Percentiles rank a stretch among this genome's conserved stretches.
phyloP scores from a whole-genome alignment of 2,797 vertebrate species.

The Aplochiton taeniatus region DNA sequence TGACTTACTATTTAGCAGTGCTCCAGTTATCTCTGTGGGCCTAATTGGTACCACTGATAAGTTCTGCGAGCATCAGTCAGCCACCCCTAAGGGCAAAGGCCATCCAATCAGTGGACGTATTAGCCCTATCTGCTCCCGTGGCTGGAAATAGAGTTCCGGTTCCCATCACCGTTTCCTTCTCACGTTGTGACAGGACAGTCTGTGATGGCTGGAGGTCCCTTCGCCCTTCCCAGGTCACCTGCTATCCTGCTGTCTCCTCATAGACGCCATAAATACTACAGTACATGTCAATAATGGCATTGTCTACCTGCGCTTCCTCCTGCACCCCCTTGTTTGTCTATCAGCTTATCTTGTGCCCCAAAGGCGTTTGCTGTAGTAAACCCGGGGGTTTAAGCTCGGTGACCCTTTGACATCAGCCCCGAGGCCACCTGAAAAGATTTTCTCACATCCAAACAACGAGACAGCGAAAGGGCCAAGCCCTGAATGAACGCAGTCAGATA shows the following conservation, averaged over 20 bases:
- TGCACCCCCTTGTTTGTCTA: background rate
- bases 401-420: slow-evolving; percentile 6
- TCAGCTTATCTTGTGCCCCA: background rate
- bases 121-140: slow-evolving; percentile 11
- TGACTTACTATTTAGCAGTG: background rate
- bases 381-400: background rate
- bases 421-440: background rate
- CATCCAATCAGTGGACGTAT: slow-evolving; percentile 11
- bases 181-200: too few relatives aligned
- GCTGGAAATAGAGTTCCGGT: slow-evolving; percentile 6
- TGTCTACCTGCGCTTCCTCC: background rate
- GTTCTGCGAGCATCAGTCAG: background rate
- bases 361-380: too few relatives aligned
- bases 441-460: background rate
- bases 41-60: slow-evolving; percentile 16
- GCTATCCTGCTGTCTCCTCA: background rate
- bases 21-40: background rate
- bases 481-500: slow-evolving; percentile 7
- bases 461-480: slow-evolving; percentile 7
- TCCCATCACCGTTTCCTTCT: too few relatives aligned
- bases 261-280: too few relatives aligned
- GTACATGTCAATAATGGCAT: too few relatives aligned
- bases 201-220: slow-evolving; percentile 2
- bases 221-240: background rate
- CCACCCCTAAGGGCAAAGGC: slow-evolving; percentile 15